Evolutionary conservation across 2,113 vertebrate genomes (phyloP).

Genomic region (Ailuropoda melanoleuca): DNA sequence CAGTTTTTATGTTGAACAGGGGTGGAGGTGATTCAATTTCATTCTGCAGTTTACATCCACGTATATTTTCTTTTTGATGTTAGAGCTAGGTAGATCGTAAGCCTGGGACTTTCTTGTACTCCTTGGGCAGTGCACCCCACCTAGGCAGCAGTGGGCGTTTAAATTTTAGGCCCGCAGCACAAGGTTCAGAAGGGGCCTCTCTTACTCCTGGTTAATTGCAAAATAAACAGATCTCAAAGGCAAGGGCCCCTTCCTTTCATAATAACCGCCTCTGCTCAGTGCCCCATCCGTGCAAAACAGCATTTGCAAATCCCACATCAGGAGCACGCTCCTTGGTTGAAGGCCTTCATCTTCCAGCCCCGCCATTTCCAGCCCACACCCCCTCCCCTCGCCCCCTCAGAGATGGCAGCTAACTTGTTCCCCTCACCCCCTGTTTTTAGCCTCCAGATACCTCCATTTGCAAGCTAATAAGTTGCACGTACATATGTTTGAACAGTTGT

Average conservation of each 20-base stretch:
- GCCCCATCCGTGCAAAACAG: not conserved
- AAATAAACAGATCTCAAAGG: slow-evolving; percentile 57
- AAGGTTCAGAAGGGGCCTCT: slow-evolving; percentile 48
- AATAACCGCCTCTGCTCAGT: not conserved
- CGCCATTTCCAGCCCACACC: not conserved
- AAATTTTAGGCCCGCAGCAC: slow-evolving; percentile 4
- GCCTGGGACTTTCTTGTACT: slow-evolving; percentile 37
- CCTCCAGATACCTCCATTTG: slow-evolving; percentile 53
- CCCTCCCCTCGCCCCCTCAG: not conserved
- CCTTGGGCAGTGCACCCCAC: not conserved
- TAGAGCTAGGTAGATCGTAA: slow-evolving; percentile 39
- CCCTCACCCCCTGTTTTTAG: not conserved
- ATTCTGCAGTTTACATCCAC: slow-evolving; percentile 44
- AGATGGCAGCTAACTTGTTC: not conserved
- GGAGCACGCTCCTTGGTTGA: not conserved
- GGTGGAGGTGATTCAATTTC: slow-evolving; percentile 31
- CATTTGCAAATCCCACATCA: not conserved
- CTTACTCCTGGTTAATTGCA: slow-evolving; percentile 51
- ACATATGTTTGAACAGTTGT: slow-evolving; percentile 71
- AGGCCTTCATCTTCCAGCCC: not conserved
- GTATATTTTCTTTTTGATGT: slow-evolving; percentile 64
- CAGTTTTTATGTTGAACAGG: slow-evolving; percentile 46
- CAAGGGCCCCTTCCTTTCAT: slow-evolving; percentile 36
- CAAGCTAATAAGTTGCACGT: slow-evolving; percentile 48
- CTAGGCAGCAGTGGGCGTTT: slow-evolving; percentile 4